Conservation (phyloP, 2,888 invertebrate genomes). For the Scotopteryx bipunctaria region DNA sequence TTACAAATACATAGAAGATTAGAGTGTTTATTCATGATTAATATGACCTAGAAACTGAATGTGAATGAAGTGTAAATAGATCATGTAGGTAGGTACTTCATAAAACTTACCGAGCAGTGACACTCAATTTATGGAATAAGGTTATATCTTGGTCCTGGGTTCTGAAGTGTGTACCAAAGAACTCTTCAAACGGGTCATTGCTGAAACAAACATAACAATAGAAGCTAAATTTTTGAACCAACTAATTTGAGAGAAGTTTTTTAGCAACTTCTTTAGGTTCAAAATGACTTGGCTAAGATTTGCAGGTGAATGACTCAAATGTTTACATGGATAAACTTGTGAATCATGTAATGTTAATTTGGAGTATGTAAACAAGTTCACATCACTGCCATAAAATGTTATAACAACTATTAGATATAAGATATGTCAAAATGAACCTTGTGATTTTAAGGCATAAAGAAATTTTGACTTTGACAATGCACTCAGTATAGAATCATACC, state of each 20-base stretch:
- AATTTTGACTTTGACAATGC: too few relatives aligned
- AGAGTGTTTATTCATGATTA: too few relatives aligned
- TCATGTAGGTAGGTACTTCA: background rate
- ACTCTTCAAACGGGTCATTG: conserved; percentile 92
- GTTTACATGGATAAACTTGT: conserved; percentile 5
- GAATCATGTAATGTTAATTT: background rate
- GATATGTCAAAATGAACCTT: too few relatives aligned
- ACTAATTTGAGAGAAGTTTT: too few relatives aligned
- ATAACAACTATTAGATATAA: background rate
- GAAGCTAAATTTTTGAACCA: too few relatives aligned
- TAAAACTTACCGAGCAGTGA: conserved; percentile 88
- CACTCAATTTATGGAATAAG: conserved; percentile 92
- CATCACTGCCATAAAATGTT: background rate
- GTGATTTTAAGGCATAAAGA: too few relatives aligned
- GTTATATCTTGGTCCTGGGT: conserved; percentile 94
- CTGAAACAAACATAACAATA: conserved; percentile 71
- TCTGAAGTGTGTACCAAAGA: conserved; percentile 90
- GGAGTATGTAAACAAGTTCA: background rate
- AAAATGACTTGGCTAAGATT: too few relatives aligned
- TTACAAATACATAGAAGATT: too few relatives aligned
- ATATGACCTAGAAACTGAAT: too few relatives aligned
- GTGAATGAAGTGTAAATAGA: background rate
- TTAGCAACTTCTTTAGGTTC: too few relatives aligned
- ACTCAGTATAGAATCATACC: too few relatives aligned
- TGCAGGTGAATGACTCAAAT: conserved; percentile 12